A percentile compares a stretch with the other conserved stretches of the same genome.
phyloP scores from a whole-genome alignment of 2,888 invertebrate species.

The Caprella mutica region DNA sequence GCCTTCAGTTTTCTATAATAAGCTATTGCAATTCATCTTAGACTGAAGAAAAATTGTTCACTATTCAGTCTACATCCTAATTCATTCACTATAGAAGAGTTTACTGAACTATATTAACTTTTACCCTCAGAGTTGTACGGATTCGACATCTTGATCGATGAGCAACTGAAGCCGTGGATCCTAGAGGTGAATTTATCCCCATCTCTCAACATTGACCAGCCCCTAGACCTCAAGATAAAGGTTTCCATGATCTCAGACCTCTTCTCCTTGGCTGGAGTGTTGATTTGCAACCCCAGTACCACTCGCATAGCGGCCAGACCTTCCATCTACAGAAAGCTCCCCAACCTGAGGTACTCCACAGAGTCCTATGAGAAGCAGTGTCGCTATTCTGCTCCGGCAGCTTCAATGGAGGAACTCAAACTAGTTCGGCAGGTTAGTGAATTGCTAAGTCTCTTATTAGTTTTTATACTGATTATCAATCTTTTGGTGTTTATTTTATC shows the following conservation, averaged over 20 bases:
- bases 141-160: slow-evolving; percentile 81
- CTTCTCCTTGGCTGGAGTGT: slow-evolving; percentile 77
- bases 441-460: no score
- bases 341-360: slow-evolving; percentile 21
- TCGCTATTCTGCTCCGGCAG: slow-evolving; percentile 19
- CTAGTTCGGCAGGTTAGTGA: slow-evolving; percentile 59
- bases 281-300: slow-evolving; percentile 42
- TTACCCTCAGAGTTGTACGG: slow-evolving; percentile 69
- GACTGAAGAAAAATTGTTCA: no score
- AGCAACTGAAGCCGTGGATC: slow-evolving; percentile 85
- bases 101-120: neutral
- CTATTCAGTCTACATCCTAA: no score
- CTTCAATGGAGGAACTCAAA: slow-evolving; percentile 65
- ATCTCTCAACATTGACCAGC: slow-evolving; percentile 80
- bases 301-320: slow-evolving; percentile 21
- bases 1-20: neutral
- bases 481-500: no score
- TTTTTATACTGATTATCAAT: no score
- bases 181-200: slow-evolving; percentile 91
- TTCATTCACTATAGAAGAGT: no score
- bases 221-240: slow-evolving; percentile 83
- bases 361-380: slow-evolving; percentile 26
- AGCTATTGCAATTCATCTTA: neutral
- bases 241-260: slow-evolving; percentile 81
- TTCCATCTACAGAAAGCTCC: slow-evolving; percentile 29